Conservation (phyloP, 2,113 vertebrate species). For the Alouatta palliata region DNA sequence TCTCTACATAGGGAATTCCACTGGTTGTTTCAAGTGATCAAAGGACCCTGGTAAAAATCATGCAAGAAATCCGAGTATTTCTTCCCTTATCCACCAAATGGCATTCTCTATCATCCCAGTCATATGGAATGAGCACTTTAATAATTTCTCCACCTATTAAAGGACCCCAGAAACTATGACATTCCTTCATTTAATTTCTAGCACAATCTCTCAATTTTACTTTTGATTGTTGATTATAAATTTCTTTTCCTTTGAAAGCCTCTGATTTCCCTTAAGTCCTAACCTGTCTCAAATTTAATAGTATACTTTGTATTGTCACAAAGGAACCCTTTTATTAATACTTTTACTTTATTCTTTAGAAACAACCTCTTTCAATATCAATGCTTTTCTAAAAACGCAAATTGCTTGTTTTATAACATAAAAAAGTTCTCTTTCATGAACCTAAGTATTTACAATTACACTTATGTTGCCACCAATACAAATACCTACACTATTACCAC, state of each 20-base stretch:
- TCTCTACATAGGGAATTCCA: background rate
- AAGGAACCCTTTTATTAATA: background rate
- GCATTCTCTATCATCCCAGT: background rate
- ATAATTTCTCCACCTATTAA: background rate
- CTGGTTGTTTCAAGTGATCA: background rate
- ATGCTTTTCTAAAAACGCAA: background rate
- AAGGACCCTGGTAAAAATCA: background rate
- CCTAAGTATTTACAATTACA: background rate
- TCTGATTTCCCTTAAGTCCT: background rate
- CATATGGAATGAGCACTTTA: background rate
- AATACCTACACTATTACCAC: background rate
- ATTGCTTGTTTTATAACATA: background rate
- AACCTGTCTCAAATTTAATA: background rate
- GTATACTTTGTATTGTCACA: background rate
- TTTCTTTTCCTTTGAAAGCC: background rate
- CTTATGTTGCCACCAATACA: background rate
- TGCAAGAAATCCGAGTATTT: background rate
- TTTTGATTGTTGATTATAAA: background rate
- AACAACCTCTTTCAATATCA: background rate
- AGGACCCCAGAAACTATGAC: background rate
- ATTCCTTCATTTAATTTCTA: background rate
- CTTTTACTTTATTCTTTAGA: background rate
- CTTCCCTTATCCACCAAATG: background rate
- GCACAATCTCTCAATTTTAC: background rate
- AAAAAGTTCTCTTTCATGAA: background rate